Evolutionary conservation across 2,888 invertebrate genomes (phyloP).

Genomic region (Alloplasta piceator): DNA sequence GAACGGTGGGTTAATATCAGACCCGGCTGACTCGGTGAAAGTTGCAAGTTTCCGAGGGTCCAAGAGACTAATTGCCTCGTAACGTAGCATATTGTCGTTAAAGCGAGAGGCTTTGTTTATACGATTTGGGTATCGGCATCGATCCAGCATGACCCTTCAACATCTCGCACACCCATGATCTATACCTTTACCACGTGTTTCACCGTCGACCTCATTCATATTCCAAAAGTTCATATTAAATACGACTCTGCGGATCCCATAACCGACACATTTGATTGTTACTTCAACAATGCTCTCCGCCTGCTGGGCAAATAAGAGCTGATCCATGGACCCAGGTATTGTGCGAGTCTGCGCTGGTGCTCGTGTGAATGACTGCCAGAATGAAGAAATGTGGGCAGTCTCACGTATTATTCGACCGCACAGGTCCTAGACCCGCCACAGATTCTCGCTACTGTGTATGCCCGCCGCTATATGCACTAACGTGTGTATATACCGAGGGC

Average conservation of each 20-base stretch:
- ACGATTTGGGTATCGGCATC: constrained; percentile 52
- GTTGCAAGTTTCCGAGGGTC: constrained; percentile 67
- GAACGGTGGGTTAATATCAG: constrained; percentile 43
- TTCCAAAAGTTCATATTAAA: constrained; percentile 3
- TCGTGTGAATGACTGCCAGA: constrained; percentile 37
- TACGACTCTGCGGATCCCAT: constrained; percentile 23
- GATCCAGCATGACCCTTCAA: not conserved
- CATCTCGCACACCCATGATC: no score
- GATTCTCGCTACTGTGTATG: constrained; percentile 51
- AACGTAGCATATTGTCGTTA: constrained; percentile 59
- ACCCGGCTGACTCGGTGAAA: constrained; percentile 41
- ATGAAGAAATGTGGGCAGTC: constrained; percentile 49
- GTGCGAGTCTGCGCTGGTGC: not conserved
- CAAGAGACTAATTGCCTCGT: constrained; percentile 65
- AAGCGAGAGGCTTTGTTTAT: constrained; percentile 61
- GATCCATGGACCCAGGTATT: constrained; percentile 35
- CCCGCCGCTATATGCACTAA: not conserved
- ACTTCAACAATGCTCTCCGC: constrained; percentile 44
- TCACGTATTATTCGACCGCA: constrained; percentile 60
- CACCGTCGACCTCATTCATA: not conserved
- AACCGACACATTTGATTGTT: constrained; percentile 49
- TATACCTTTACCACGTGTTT: not conserved
- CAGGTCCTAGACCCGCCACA: constrained; percentile 38
- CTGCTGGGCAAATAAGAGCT: constrained; percentile 13
- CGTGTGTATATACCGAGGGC: constrained; percentile 38